These are phyloP conservation scores for Teinopalpus imperialis DNA, from an alignment of 2,888 invertebrate genomes.

Conservation along the genomic window DNA sequence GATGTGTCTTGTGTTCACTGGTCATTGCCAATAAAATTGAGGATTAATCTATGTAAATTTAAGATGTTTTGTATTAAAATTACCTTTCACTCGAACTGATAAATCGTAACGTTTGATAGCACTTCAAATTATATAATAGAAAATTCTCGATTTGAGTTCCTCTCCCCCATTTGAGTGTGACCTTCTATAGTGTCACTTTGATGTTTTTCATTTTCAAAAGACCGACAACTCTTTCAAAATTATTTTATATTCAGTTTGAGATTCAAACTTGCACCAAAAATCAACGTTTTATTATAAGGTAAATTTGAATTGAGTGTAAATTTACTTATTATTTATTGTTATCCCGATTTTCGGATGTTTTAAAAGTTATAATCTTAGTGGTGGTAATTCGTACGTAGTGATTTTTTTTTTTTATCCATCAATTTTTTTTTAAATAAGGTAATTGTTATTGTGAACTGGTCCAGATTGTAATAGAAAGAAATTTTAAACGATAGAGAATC, in stretches of 20 bases:
- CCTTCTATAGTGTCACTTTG: conserved; percentile 23
- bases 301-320: neutral
- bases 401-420: no score
- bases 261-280: neutral
- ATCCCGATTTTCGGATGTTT: conserved; percentile 8
- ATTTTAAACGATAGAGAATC: conserved; percentile 3
- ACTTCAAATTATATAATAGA: conserved; percentile 12
- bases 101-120: no score
- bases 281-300: neutral
- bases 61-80: no score
- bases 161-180: conserved; percentile 1
- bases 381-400: no score
- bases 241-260: neutral
- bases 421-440: neutral
- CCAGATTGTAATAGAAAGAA: neutral
- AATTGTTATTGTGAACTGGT: neutral
- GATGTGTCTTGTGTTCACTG: no score
- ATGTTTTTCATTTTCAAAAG: conserved; percentile 24
- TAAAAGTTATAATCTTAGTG: no score
- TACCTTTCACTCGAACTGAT: no score
- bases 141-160: conserved; percentile 10
- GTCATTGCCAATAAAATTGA: no score
- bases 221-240: neutral
- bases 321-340: no score
- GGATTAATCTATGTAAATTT: no score